These are phyloP conservation scores for Athripsodes cinereus DNA, from an alignment of 2,888 invertebrate genomes.

Conservation along the genomic window DNA sequence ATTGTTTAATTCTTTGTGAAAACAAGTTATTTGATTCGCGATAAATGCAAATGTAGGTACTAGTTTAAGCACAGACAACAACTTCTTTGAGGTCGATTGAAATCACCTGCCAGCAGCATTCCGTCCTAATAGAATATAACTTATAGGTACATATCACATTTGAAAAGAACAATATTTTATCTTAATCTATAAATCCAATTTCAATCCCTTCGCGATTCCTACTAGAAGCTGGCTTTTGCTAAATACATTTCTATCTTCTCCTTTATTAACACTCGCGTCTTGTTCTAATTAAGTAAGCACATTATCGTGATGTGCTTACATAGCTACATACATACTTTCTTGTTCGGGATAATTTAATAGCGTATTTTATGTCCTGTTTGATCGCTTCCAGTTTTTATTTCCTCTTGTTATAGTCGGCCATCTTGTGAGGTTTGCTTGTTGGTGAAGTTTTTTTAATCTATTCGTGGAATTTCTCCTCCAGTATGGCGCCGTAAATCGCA, in stretches of 20 bases:
- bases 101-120: conserved; percentile 22
- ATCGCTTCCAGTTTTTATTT: conserved; percentile 23
- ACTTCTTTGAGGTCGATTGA: conserved; percentile 6
- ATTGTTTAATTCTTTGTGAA: too few species aligned
- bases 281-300: too few species aligned
- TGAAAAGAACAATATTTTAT: too few species aligned
- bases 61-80: too few species aligned
- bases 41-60: too few species aligned
- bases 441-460: conserved; percentile 4
- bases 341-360: conserved; percentile 21
- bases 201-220: too few species aligned
- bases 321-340: too few species aligned
- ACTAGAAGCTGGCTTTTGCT: too few species aligned
- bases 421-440: conserved; percentile 6
- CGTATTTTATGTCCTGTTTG: conserved; percentile 13
- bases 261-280: too few species aligned
- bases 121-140: conserved; percentile 9
- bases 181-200: background rate
- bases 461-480: conserved; percentile 1
- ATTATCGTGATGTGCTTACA: background rate
- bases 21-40: too few species aligned
- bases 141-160: too few species aligned
- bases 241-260: too few species aligned
- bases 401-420: conserved; percentile 11
- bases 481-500: background rate